These are phyloP conservation scores for Criorhina ranunculi DNA, from an alignment of 2,888 invertebrate genomes.

Conservation along the genomic window DNA sequence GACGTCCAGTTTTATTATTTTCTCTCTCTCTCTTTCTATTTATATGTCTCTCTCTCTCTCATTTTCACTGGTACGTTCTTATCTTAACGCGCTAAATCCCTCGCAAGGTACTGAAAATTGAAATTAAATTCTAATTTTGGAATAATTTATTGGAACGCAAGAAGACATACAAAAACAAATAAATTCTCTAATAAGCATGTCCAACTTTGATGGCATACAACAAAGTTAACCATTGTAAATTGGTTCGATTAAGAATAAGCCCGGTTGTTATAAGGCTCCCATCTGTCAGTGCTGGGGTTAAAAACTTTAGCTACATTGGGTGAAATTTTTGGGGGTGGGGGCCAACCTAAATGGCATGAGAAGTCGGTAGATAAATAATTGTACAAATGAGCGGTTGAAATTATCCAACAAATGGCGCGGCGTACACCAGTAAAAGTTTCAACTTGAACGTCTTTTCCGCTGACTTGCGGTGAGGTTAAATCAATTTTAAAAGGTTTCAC, in stretches of 20 bases:
- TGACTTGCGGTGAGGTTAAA: constrained; percentile 68
- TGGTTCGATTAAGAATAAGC: constrained; percentile 42
- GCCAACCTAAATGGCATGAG: constrained; percentile 38
- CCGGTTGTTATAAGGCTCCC: background rate
- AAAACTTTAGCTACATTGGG: constrained; percentile 31
- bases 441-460: constrained; percentile 38
- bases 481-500: constrained; percentile 69
- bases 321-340: constrained; percentile 35
- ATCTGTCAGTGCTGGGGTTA: constrained; percentile 39
- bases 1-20: too few relatives aligned
- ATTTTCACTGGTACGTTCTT: too few relatives aligned
- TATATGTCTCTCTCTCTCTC: too few relatives aligned
- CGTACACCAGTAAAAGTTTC: constrained; percentile 9
- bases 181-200: background rate
- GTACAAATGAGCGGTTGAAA: constrained; percentile 6
- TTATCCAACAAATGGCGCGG: constrained; percentile 36
- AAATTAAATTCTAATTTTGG: constrained; percentile 17
- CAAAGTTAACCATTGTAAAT: constrained; percentile 43
- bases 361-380: constrained; percentile 31
- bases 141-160: constrained; percentile 19
- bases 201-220: background rate
- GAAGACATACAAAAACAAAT: constrained; percentile 2
- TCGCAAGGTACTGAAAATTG: too few relatives aligned
- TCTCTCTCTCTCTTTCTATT: too few relatives aligned
- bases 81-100: too few relatives aligned